Base-by-base conservation (phyloP, 2,797 vertebrate species). In the Artibeus jamaicensis region DNA sequence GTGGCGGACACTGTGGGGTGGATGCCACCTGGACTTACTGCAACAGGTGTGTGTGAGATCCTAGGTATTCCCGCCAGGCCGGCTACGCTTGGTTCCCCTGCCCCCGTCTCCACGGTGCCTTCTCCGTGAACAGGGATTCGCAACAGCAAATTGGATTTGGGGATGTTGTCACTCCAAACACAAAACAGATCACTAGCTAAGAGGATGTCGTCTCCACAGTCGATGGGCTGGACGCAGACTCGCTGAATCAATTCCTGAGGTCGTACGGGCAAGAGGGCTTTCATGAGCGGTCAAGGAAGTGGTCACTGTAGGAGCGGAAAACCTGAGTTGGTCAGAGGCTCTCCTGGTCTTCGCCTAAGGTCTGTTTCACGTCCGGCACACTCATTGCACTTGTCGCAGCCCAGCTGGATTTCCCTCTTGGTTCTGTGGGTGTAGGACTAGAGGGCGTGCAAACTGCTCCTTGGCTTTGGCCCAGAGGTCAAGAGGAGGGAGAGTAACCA, bases 131-230 rank as follows among this genome's bases (percentile, higher is more conserved):
- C 87, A 57, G 76, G 84, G 93, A 96, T 95, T 96, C 3, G 9
- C 68, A 96, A 95, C 91, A 96, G 96, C 86, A 97, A 97, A 97
- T 97, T 96, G 97, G 96, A 97, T 98, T 98, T 97, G 46, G 91
- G 96, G 62, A 96, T 95, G 93, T 96, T 96, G 97, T 97, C 91
- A 87, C 79, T 96, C 62, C 85, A 48, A 81, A 81, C 89, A 96
- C 94, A 96, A 97, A 97, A 96, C 96, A 97, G 94, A 96, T 97
- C 96, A 42, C 96, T 93, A 88, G 94, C 97, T 96, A 93, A 97
- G 95, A 96, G 93, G 97, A 96, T 97, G 65, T 91, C 21, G 6
- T 90, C 89, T 90, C 85, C 0, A 5, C 77, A 95, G 95, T 95
- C 57, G 15, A 67, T 95, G 95, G 3, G 12, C 91, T 37, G 76